Percentiles rank a stretch among this genome's conserved stretches.
These are phyloP conservation scores for Hetaerina titia DNA, from an alignment of 2,888 invertebrate species.

Conservation along the genomic window DNA sequence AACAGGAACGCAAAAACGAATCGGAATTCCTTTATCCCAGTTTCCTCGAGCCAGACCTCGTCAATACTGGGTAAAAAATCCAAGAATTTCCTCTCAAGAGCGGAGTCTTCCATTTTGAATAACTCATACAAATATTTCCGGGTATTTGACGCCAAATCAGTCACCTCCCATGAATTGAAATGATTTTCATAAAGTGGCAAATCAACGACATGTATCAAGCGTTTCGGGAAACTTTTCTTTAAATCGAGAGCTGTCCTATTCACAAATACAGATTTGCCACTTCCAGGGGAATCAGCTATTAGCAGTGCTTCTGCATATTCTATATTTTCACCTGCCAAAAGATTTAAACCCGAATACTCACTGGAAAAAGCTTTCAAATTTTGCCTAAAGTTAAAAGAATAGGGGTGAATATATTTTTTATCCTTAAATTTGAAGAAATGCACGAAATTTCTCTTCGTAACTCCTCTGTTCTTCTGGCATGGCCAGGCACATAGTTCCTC, in stretches of 20 bases:
- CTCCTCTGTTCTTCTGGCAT: not conserved
- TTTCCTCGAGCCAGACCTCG: not conserved
- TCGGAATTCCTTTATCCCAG: not conserved
- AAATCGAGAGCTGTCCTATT: not conserved
- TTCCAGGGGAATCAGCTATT: not conserved
- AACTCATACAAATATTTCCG: not conserved
- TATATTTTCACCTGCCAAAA: not conserved
- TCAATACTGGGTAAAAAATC: not conserved
- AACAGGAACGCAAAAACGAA: not conserved
- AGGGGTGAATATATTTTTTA: not conserved
- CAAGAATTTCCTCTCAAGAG: not conserved
- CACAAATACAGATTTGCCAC: not conserved
- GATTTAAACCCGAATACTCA: not conserved
- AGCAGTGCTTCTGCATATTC: not conserved
- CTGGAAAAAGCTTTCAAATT: not conserved
- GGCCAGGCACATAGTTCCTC: not conserved
- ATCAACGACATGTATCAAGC: not conserved
- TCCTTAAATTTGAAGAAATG: not conserved
- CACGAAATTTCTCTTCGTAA: not conserved
- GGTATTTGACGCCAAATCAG: not conserved
- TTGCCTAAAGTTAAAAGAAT: not conserved
- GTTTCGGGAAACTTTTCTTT: not conserved
- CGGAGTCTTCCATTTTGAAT: not conserved
- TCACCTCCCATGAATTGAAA: not conserved
- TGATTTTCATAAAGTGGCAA: not conserved